Evolutionary conservation across 2,113 vertebrate species (phyloP).

Genomic region (Prietella phreatophila): DNA sequence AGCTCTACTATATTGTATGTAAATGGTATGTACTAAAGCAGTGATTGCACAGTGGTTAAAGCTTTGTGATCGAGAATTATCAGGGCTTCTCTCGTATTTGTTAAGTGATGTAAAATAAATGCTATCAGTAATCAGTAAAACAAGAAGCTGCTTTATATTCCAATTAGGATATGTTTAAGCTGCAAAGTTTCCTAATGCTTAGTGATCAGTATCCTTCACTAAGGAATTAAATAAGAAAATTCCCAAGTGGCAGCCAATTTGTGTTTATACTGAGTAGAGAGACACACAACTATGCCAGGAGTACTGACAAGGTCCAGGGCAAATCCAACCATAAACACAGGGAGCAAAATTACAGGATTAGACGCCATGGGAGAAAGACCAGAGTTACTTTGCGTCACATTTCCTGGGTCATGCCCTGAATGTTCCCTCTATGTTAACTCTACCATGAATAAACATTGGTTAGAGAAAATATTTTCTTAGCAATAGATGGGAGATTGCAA

Average conservation of each 20-base stretch:
- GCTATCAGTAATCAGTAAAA: neutral
- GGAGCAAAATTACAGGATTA: conserved; percentile 1
- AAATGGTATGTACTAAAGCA: neutral
- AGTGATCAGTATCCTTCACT: neutral
- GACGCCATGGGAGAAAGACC: conserved; percentile 15
- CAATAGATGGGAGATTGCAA: neutral
- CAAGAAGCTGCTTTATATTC: neutral
- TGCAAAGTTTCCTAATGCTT: neutral
- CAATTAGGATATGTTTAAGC: neutral
- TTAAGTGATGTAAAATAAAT: neutral
- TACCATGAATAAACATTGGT: conserved; percentile 3
- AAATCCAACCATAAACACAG: conserved; percentile 43
- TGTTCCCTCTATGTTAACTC: neutral
- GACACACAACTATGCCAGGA: conserved; percentile 23
- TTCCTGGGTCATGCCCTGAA: conserved; percentile 29
- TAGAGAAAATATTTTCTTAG: conserved; percentile 7
- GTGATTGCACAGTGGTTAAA: neutral
- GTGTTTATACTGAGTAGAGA: conserved; percentile 36
- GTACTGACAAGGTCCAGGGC: conserved; percentile 47
- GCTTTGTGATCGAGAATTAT: neutral
- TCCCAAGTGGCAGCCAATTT: neutral
- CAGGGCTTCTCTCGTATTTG: neutral
- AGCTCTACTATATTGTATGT: neutral
- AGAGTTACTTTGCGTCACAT: conserved; percentile 23
- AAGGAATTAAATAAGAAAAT: conserved; percentile 12